A percentile compares a stretch with the other conserved stretches of the same genome.
Evolutionary conservation across 2,797 vertebrate species (phyloP).

Genomic region (Erethizon dorsatum): DNA sequence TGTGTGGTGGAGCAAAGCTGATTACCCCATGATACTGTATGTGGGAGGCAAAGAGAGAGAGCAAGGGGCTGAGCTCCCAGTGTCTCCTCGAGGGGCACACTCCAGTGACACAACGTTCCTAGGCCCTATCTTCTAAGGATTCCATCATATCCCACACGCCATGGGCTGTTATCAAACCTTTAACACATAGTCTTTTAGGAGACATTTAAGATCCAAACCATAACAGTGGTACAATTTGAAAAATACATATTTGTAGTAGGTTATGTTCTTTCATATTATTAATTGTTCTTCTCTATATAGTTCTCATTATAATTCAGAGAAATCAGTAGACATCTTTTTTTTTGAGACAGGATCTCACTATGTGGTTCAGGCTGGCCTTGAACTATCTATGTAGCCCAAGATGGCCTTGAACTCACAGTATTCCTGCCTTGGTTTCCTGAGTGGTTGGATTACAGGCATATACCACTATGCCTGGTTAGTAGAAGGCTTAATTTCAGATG

Average conservation of each 20-base stretch:
- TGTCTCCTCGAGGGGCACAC: background rate
- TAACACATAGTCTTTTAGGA: background rate
- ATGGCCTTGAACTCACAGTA: background rate
- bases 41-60: background rate
- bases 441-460: background rate
- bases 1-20: background rate
- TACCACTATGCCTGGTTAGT: background rate
- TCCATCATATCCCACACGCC: background rate
- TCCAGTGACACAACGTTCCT: background rate
- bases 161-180: background rate
- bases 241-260: background rate
- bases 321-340: background rate
- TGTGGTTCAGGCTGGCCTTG: background rate
- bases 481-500: background rate
- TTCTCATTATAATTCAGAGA: conserved; percentile 36
- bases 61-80: no score
- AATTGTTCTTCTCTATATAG: background rate
- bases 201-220: background rate
- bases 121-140: background rate
- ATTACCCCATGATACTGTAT: background rate
- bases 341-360: background rate
- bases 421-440: background rate
- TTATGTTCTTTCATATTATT: conserved; percentile 8
- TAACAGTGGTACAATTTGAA: background rate
- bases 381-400: background rate